A percentile compares a stretch with the other conserved stretches of the same genome.
Evolutionary conservation across 2,888 invertebrate genomes (phyloP).

Genomic region (Campaea margaritaria): DNA sequence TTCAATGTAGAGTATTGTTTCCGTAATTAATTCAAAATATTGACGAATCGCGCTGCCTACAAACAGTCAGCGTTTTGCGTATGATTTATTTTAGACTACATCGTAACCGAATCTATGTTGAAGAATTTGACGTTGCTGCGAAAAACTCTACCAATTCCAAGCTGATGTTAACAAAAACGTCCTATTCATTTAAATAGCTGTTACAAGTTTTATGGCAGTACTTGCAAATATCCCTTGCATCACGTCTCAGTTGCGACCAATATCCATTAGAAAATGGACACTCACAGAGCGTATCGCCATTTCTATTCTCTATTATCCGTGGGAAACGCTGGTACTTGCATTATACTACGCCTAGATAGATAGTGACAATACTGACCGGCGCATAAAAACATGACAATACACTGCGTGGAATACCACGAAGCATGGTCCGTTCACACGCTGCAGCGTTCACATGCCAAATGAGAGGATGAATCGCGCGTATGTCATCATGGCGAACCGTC

Average conservation of each 20-base stretch:
- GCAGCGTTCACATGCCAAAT: constrained; percentile 36
- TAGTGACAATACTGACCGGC: constrained; percentile 62
- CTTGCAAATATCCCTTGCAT: too few relatives aligned
- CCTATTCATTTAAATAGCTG: too few relatives aligned
- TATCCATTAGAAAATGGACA: constrained; percentile 27
- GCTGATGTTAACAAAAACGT: too few relatives aligned
- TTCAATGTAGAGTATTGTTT: too few relatives aligned
- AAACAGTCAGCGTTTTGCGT: too few relatives aligned
- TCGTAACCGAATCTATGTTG: too few relatives aligned
- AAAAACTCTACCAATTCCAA: too few relatives aligned
- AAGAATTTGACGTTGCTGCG: too few relatives aligned
- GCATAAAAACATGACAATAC: constrained; percentile 76
- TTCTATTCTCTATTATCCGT: constrained; percentile 53
- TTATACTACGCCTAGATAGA: constrained; percentile 46
- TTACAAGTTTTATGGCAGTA: too few relatives aligned
- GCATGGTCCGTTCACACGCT: constrained; percentile 63
- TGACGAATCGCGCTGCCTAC: too few relatives aligned
- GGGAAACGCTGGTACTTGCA: constrained; percentile 61
- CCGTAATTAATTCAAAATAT: too few relatives aligned
- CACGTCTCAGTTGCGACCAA: constrained; percentile 23
- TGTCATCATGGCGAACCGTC: constrained; percentile 31
- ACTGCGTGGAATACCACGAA: constrained; percentile 66
- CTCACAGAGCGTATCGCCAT: constrained; percentile 29
- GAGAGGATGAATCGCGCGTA: constrained; percentile 27
- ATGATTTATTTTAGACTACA: too few relatives aligned